A percentile compares a stretch with the other conserved stretches of the same genome.
These are phyloP conservation scores for Astyanax mexicanus DNA, from an alignment of 2,797 vertebrate species.

Conservation along the genomic window DNA sequence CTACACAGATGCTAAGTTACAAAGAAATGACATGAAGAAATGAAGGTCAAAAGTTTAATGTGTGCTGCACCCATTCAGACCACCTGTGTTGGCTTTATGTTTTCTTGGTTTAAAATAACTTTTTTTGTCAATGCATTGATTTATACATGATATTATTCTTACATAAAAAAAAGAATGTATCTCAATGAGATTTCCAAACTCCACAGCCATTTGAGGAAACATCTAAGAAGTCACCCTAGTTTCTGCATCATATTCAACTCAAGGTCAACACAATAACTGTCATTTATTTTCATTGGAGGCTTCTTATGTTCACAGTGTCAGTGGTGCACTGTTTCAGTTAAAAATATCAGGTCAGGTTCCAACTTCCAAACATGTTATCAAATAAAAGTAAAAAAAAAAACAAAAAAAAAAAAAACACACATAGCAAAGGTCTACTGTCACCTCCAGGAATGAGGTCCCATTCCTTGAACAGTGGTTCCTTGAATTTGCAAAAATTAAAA, in stretches of 20 bases:
- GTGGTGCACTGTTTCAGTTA: slow-evolving; percentile 17
- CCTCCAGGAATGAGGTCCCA: slow-evolving; percentile 2
- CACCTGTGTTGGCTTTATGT: too few relatives aligned
- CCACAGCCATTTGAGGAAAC: background rate
- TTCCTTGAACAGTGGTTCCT: slow-evolving; percentile 24
- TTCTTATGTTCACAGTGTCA: slow-evolving; percentile 8
- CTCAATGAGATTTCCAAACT: too few relatives aligned
- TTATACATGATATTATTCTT: too few relatives aligned
- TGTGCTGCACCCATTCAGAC: too few relatives aligned
- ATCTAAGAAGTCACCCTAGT: slow-evolving; percentile 40
- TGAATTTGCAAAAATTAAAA: background rate
- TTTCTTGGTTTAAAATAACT: too few relatives aligned
- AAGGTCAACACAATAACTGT: slow-evolving; percentile 51
- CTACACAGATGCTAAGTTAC: too few relatives aligned
- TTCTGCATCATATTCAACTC: slow-evolving; percentile 44
- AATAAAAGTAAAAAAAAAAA: background rate
- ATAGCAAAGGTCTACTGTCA: too few relatives aligned
- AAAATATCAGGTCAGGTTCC: background rate
- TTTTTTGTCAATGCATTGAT: too few relatives aligned
- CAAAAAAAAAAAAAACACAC: too few relatives aligned
- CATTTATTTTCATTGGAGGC: slow-evolving; percentile 49
- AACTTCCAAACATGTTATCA: background rate
- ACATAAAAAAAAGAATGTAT: too few relatives aligned
- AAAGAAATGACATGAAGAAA: too few relatives aligned
- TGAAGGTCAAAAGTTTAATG: too few relatives aligned